Evolutionary conservation across 2,113 vertebrate genomes (phyloP), one percentile per base, ranked within the genome.

Genomic region (Brachypodius melanocephalos): DNA sequence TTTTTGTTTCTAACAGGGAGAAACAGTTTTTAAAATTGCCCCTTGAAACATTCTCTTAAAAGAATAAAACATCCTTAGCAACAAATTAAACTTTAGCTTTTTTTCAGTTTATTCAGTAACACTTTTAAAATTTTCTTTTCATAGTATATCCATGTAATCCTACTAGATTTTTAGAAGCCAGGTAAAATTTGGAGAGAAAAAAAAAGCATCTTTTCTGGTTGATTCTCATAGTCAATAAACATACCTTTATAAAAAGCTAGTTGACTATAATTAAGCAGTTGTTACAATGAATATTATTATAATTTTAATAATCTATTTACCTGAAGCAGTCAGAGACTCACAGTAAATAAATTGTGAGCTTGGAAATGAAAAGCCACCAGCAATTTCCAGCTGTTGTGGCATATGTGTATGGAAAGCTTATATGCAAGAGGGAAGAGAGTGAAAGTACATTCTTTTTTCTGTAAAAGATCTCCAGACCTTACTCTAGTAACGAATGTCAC

Each of bases 191-290:
- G 4, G 6, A 26, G 8, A 54, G 13, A 69, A 83, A 43, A 69
- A 83, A 43, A 49, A 76, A 59, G 3, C 22, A 28, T 51, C 10
- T 59, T 89, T 71, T 92, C 40, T 90, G 62, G 22, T 2, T 42
- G 18, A 85, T 73, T 91, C 34, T 90, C 51, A 72, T 75, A 85
- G 31, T 89, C 26, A 81, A 46, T 83, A 76, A 96, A 58, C 20
- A 46, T 71, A 68, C 11, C 31, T 86, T 81, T 89, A 29, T 67
- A 86, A 96, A 96, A 95, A 94, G 29, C 9, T 85, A 43, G 43
- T 91, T 59, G 61, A 49, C 31, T 69, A 63, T 43, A 1, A 38
- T 51, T 40, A 85, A 75, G 18, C 18, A 68, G 54, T 42, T 52
- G 32, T 17, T 90, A 32, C 8, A 95, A 61, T 71, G 19, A 95